These are phyloP conservation scores for Trematomus loennbergii DNA, from an alignment of 2,113 vertebrate species.

Conservation along the genomic window DNA sequence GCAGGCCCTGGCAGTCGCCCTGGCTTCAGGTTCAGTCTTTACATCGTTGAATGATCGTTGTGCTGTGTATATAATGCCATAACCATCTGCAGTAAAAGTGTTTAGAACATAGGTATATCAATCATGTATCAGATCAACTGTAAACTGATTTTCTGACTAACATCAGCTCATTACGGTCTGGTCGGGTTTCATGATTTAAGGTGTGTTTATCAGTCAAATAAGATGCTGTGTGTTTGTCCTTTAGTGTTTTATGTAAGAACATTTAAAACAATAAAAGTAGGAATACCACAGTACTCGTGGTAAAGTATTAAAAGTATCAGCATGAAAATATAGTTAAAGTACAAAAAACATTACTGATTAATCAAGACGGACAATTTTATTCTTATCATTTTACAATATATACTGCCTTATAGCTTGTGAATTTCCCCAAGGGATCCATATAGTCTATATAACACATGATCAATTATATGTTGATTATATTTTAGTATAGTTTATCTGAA, in stretches of 20 bases:
- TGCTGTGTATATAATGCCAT: neutral
- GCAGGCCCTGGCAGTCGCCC: slow-evolving; percentile 84
- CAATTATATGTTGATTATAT: too few species aligned
- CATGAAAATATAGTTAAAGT: too few species aligned
- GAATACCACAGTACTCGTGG: too few species aligned
- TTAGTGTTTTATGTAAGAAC: neutral
- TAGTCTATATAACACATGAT: too few species aligned
- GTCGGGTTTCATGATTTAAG: neutral
- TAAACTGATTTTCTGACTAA: neutral
- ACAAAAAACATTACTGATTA: too few species aligned
- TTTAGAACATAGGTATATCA: slow-evolving; percentile 3
- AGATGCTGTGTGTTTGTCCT: neutral
- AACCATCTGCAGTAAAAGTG: neutral
- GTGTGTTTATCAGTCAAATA: slow-evolving; percentile 10
- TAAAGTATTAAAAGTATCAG: too few species aligned
- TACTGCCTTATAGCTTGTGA: too few species aligned
- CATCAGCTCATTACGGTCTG: neutral
- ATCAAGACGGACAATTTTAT: too few species aligned
- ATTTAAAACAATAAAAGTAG: too few species aligned
- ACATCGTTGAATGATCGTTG: neutral
- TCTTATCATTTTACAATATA: too few species aligned
- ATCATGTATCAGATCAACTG: neutral
- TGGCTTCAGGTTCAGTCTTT: slow-evolving; percentile 85
- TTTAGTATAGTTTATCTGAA: too few species aligned
- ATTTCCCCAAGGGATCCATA: too few species aligned